phyloP scores from a whole-genome alignment of 1,140 invertebrate genomes.

The Bilobella aurantiaca region DNA sequence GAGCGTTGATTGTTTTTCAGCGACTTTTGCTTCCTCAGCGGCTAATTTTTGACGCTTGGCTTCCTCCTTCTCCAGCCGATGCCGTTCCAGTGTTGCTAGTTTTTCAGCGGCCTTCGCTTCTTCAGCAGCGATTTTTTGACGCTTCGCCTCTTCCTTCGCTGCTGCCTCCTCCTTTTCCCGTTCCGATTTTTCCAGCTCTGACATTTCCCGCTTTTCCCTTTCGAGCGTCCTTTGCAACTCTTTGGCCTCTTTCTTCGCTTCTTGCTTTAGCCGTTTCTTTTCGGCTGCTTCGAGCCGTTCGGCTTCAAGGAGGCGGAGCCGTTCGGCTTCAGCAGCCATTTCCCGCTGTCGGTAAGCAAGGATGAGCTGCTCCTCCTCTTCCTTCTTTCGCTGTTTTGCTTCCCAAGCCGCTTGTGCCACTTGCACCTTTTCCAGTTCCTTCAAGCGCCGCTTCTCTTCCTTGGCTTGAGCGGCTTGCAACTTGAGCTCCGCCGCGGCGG shows the following conservation, averaged over 20 bases:
- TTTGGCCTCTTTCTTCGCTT: not conserved
- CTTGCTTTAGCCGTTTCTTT: not conserved
- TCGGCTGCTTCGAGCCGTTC: not conserved
- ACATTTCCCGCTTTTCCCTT: not conserved
- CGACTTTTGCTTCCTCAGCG: not conserved
- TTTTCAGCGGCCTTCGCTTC: constrained; percentile 2
- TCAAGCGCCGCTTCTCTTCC: not conserved
- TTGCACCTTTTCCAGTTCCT: not conserved
- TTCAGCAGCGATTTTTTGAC: not conserved
- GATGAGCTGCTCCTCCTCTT: not conserved
- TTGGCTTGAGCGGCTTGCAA: not conserved
- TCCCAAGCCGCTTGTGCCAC: not conserved
- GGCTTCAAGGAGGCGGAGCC: not conserved
- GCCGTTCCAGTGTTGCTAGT: not conserved
- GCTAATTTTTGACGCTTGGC: not conserved
- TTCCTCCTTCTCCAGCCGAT: not conserved
- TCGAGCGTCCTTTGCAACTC: not conserved
- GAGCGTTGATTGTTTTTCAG: too few relatives aligned
- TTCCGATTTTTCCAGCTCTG: not conserved
- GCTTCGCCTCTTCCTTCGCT: not conserved
- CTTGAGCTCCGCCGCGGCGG: not conserved
- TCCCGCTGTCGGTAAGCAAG: not conserved
- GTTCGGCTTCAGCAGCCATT: not conserved
- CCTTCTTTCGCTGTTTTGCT: not conserved
- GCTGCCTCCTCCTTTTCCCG: not conserved